Evolutionary conservation across 2,888 invertebrate genomes (phyloP), one percentile per base, ranked within the genome.

Genomic region (Eilema caniola): DNA sequence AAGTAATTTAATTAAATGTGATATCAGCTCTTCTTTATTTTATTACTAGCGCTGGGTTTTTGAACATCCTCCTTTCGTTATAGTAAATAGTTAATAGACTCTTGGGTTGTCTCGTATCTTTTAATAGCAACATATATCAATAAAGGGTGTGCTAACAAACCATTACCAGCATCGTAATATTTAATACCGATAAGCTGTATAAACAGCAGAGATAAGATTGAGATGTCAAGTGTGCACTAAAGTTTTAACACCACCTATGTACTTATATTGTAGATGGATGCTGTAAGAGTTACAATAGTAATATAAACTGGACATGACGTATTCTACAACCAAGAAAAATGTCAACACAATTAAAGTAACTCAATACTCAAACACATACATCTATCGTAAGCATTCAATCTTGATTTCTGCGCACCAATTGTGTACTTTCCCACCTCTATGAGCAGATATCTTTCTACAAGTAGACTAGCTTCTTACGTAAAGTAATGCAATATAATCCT

Each of bases 61-160:
- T 47, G 5, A 4, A 47, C 47, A 20, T 20, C 47, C 47, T 20
- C 53, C n/a, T 10, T n/a, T 10, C 8, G n/a, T 53, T n/a, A 47
- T 47, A n/a, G 53, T 53, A n/a, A 53, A 53, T 53, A 53, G 53
- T 53, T 53, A 53, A 53, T 53, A 53, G 53, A 53, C 53, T n/a
- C n/a, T 53, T 3, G 53, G 53, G 53, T n/a, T n/a, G 53, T 53
- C 20, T 10, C 53, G 53, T 53, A 53, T 53, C 53, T 10, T 53
- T 53, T 53, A n/a, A 53, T 53, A 53, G 53, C 8, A 10, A n/a
- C 53, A 53, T 53, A 53, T 10, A 53, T 53, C 53, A 53, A 53
- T n/a, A n/a, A 10, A n/a, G 53, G 53, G n/a, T 53, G n/a, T 20
- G 47, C 2, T 20, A 8, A 53, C n/a, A 7, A n/a, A 53, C 53